Percentiles rank a stretch among this genome's conserved stretches.
Conservation (phyloP, 2,888 invertebrate genomes). For the Drosophila barbarae region DNA sequence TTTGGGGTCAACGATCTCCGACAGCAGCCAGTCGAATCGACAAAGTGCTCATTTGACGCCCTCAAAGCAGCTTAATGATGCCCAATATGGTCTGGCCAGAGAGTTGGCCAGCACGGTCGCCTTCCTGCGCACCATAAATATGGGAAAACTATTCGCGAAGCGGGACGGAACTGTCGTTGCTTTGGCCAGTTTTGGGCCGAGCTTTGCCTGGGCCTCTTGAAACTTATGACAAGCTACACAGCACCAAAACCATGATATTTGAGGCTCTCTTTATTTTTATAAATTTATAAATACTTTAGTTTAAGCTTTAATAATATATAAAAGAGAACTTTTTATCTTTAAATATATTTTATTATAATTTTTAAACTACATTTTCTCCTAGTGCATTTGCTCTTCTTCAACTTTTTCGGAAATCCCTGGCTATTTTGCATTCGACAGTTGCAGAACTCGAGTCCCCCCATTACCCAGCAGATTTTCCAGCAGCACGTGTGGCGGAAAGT, state of each 20-base stretch:
- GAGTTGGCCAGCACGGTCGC: constrained; percentile 19
- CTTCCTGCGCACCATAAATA: constrained; percentile 43
- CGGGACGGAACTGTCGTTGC: constrained; percentile 34
- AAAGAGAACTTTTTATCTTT: not conserved
- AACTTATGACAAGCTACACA: constrained; percentile 20
- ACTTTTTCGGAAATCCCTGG: constrained; percentile 20
- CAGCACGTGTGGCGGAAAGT: constrained; percentile 47
- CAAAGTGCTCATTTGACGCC: constrained; percentile 41
- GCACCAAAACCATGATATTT: not conserved
- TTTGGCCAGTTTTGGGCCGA: constrained; percentile 32
- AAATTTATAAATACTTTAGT: not conserved
- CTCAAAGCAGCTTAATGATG: constrained; percentile 49
- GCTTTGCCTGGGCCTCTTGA: constrained; percentile 12
- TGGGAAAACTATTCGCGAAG: constrained; percentile 41
- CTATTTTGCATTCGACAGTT: constrained; percentile 42
- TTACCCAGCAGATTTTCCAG: constrained; percentile 15
- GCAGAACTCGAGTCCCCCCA: constrained; percentile 19
- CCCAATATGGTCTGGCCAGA: constrained; percentile 44
- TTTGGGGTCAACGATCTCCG: constrained; percentile 27
- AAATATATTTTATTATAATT: not conserved
- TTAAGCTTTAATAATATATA: not conserved
- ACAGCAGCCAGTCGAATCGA: constrained; percentile 16
- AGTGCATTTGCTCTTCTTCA: constrained; percentile 1
- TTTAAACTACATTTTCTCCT: not conserved
- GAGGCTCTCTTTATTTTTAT: not conserved